phyloP scores from a whole-genome alignment of 2,113 vertebrate genomes.

The Blennius ocellaris region DNA sequence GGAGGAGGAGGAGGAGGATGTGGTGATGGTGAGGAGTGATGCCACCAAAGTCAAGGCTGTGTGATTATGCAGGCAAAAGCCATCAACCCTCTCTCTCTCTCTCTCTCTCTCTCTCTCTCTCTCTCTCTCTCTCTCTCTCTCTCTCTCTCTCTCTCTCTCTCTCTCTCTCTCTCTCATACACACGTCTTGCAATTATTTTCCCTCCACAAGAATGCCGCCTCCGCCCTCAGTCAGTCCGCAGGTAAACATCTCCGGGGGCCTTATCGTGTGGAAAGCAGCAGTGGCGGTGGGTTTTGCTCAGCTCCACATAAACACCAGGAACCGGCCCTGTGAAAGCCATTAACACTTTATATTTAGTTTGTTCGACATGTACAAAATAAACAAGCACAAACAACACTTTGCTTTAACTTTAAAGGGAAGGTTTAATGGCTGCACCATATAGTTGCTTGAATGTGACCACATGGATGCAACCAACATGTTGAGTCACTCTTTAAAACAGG shows the following conservation, averaged over 20 bases:
- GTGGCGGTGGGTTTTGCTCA: neutral
- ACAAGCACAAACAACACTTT: neutral
- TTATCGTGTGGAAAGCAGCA: neutral
- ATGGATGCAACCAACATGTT: too few relatives aligned
- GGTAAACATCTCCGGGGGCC: conserved; percentile 50
- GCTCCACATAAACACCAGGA: neutral
- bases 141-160: neutral
- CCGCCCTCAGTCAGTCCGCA: conserved; percentile 26
- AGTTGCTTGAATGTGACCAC: too few relatives aligned
- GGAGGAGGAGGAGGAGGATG: conserved; percentile 47
- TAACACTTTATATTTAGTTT: neutral
- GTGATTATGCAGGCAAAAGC: conserved; percentile 73
- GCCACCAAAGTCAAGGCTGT: conserved; percentile 65
- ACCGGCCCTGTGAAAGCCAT: neutral
- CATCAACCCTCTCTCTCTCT: conserved; percentile 51
- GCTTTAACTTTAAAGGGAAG: neutral
- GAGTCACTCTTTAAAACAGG: too few relatives aligned
- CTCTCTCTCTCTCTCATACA: conserved; percentile 9
- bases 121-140: conserved; percentile 21
- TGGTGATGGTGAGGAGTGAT: conserved; percentile 44
- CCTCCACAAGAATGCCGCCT: conserved; percentile 55
- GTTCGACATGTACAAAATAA: neutral
- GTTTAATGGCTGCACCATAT: too few relatives aligned
- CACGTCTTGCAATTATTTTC: conserved; percentile 39
- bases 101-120: neutral